Base-by-base conservation (phyloP, 2,797 vertebrate species). In the Schizopygopsis pylzovi region DNA sequence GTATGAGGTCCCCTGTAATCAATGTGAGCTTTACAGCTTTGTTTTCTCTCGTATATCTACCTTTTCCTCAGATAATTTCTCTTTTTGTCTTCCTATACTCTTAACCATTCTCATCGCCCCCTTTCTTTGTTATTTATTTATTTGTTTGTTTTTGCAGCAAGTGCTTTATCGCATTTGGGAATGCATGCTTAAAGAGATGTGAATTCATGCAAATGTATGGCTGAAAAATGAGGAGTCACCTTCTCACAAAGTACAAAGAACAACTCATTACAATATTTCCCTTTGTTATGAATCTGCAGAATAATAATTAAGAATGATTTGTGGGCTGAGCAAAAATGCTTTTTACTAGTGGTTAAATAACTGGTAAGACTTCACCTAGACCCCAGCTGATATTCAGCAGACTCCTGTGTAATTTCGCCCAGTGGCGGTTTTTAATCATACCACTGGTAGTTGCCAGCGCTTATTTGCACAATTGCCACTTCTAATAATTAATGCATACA, bases 231-330 rank as follows among this genome's bases (percentile, higher is more conserved):
- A 93, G 90, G 70, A 83, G 90, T 92, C 91, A 92, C 92, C 91
- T 92, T 84, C 18, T 82, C 83, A 92, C 91, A 90, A 89, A 90
- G 92, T 93, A 90, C 87, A 90, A 89, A 89, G 88, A 92, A 92
- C 91, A 80, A 85, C 94, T 96, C 91, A 92, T 95, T 95, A 94
- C 88, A 95, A 94, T 93, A 93, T 93, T 93, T 90, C 82, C 93
- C 90, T 94, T 93, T 94, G 92, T 94, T 95, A 92, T 93, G 90
- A 90, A 93, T 93, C 92, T 72, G 76, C 89, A 25, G 88, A 93
- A 94, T 93, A 91, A 95, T 95, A 94, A 95, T 94, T 94, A 93
- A 91, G 91, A 94, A 94, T 95, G 94, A 95, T 95, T 95, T 94
- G 94, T 94, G 92, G 91, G 92, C 92, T 85, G 91, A 90, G 90